Conservation (phyloP, 2,888 invertebrate species). For the Boloria selene region DNA sequence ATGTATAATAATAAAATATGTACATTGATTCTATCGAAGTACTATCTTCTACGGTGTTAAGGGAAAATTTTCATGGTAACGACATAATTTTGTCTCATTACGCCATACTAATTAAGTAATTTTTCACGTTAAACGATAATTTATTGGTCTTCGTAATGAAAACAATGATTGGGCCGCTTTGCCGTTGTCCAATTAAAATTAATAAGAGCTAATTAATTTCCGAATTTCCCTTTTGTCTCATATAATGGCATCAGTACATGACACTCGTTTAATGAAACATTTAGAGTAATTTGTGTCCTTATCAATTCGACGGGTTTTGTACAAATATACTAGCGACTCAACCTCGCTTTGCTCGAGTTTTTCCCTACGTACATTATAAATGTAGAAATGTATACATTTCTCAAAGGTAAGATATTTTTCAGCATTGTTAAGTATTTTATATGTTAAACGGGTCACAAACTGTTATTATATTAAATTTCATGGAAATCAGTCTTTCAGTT, state of each 20-base stretch:
- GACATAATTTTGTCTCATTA: constrained; percentile 25
- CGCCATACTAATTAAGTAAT: constrained; percentile 28
- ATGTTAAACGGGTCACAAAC: too few relatives aligned
- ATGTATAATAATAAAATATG: background rate
- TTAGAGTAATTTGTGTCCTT: constrained; percentile 14
- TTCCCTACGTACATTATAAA: too few relatives aligned
- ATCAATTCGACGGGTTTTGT: background rate
- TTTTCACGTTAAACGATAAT: constrained; percentile 32
- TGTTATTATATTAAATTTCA: too few relatives aligned
- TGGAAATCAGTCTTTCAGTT: too few relatives aligned
- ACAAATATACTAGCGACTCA: background rate
- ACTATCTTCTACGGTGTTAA: background rate
- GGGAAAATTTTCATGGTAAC: constrained; percentile 6
- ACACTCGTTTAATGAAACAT: constrained; percentile 20
- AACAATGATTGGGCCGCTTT: constrained; percentile 33
- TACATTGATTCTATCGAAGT: background rate
- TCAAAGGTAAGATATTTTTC: too few relatives aligned
- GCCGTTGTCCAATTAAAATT: constrained; percentile 34
- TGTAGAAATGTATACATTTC: too few relatives aligned
- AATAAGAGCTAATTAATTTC: constrained; percentile 37
- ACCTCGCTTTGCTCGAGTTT: too few relatives aligned
- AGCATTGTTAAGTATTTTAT: too few relatives aligned
- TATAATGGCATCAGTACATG: constrained; percentile 17
- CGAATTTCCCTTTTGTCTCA: constrained; percentile 27
- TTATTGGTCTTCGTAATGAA: constrained; percentile 34